phyloP scores from a whole-genome alignment of 2,113 vertebrate species.

The Dromiciops gliroides region DNA sequence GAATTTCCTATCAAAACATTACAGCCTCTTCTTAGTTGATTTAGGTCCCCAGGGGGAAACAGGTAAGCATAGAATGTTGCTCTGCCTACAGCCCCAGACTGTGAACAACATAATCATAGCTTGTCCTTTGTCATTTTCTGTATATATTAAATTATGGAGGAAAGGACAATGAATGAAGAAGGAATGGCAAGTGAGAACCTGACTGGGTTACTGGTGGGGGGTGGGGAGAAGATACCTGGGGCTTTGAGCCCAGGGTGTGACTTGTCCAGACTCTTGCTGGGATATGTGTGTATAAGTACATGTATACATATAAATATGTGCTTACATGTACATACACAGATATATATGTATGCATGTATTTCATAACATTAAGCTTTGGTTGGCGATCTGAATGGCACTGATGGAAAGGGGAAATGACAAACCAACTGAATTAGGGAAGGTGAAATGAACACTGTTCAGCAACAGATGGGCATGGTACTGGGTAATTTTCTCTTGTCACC shows the following conservation, averaged over 20 bases:
- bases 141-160: constrained; percentile 64
- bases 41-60: constrained; percentile 28
- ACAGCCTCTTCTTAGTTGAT: constrained; percentile 54
- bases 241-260: not conserved
- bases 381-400: not conserved
- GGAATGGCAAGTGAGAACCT: not conserved
- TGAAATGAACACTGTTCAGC: constrained; percentile 56
- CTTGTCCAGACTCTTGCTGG: not conserved
- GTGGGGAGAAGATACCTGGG: not conserved
- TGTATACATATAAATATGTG: not conserved
- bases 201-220: not conserved
- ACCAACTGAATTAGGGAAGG: constrained; percentile 56
- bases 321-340: not conserved
- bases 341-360: not conserved
- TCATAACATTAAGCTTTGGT: not conserved
- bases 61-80: constrained; percentile 37
- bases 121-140: constrained; percentile 31
- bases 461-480: constrained; percentile 66
- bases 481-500: constrained; percentile 64
- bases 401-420: constrained; percentile 69
- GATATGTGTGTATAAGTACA: not conserved
- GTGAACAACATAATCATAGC: constrained; percentile 45
- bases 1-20: constrained; percentile 46
- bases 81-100: constrained; percentile 50
- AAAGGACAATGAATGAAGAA: constrained; percentile 44